These are phyloP conservation scores for Mesorhabditis belari DNA, from an alignment of 2,888 invertebrate genomes.

Conservation along the genomic window DNA sequence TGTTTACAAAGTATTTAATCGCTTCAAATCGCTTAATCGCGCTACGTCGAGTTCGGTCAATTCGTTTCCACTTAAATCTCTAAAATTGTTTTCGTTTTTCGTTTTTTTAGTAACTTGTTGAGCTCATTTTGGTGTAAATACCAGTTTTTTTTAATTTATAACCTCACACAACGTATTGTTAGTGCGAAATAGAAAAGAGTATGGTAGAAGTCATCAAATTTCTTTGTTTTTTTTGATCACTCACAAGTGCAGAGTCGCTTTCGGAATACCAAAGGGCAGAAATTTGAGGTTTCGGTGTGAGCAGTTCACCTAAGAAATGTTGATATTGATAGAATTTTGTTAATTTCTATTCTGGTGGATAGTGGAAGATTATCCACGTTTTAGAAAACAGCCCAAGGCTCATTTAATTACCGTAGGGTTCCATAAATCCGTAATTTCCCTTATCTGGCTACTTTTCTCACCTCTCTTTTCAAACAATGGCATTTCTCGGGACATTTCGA, in stretches of 20 bases:
- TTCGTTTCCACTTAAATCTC: conserved; percentile 23
- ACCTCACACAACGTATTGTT: not conserved
- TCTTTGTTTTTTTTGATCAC: not conserved
- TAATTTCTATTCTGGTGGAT: too few species aligned
- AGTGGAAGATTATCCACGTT: too few species aligned
- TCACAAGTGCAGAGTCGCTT: conserved; percentile 14
- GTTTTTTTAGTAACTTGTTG: not conserved
- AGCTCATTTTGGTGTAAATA: not conserved
- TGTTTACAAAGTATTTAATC: not conserved
- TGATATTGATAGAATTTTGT: not conserved
- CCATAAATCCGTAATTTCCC: too few species aligned
- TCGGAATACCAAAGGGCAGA: conserved; percentile 18
- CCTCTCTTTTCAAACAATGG: not conserved
- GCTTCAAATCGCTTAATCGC: conserved; percentile 2
- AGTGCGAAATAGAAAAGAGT: not conserved
- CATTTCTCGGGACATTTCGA: not conserved
- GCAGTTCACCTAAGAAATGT: conserved; percentile 16
- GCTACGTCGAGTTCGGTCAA: conserved; percentile 16
- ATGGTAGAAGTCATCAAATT: not conserved
- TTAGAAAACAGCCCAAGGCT: too few species aligned
- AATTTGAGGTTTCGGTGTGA: conserved; percentile 18
- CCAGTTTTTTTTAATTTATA: not conserved
- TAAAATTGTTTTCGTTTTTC: not conserved
- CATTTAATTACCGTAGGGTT: too few species aligned
- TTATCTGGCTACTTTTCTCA: too few species aligned